These are phyloP conservation scores for Kuschelorhynchus macadamiae DNA, from an alignment of 2,888 invertebrate species.

Conservation along the genomic window DNA sequence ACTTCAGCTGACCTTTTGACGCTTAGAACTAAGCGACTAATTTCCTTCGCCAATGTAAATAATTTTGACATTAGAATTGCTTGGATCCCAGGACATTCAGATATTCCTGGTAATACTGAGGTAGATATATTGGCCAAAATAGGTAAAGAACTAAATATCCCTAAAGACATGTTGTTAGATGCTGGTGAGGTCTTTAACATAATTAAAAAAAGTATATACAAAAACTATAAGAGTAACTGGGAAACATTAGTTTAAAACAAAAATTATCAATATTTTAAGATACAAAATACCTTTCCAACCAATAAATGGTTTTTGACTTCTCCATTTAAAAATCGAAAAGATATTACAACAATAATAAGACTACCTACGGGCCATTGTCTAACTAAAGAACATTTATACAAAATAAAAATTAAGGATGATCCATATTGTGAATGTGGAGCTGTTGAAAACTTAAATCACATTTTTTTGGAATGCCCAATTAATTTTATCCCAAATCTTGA, in stretches of 20 bases:
- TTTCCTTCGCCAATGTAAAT: not conserved
- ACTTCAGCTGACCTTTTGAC: not conserved
- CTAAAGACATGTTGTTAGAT: not conserved
- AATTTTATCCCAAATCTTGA: slow-evolving; percentile 2
- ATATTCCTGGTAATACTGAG: not conserved
- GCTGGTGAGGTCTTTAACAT: not conserved
- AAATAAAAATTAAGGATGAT: not conserved
- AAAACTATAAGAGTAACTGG: no score
- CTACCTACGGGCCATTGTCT: not conserved
- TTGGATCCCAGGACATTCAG: slow-evolving; percentile 11
- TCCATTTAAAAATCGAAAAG: not conserved
- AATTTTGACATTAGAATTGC: not conserved
- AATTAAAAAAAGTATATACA: no score
- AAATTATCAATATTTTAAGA: slow-evolving; percentile 22
- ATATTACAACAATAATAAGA: slow-evolving; percentile 4
- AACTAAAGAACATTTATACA: not conserved
- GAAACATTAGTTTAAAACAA: no score
- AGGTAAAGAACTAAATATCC: not conserved
- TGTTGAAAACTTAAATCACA: not conserved
- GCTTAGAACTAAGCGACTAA: not conserved
- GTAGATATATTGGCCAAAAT: not conserved
- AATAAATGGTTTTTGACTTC: slow-evolving; percentile 1
- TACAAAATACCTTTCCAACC: not conserved
- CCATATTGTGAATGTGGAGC: not conserved
- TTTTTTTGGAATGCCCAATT: not conserved